Percentiles rank a stretch among this genome's conserved stretches.
These are phyloP conservation scores for Drosophila sp. DNA, from an alignment of 1,140 invertebrate genomes.

Conservation along the genomic window DNA sequence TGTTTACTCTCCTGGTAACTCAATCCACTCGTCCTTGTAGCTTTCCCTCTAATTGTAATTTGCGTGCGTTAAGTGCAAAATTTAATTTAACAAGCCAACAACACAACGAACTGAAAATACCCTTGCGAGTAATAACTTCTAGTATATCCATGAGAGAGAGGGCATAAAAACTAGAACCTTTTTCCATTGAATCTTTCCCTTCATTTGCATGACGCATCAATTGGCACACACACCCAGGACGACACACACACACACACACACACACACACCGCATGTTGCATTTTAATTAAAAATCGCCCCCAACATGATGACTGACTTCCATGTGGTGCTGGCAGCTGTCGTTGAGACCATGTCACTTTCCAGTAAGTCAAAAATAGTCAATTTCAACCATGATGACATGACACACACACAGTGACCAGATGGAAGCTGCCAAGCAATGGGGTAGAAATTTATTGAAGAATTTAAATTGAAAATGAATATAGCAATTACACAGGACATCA, in stretches of 20 bases:
- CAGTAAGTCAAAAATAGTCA: slow-evolving; percentile 56
- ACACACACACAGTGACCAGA: not conserved
- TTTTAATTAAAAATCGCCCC: slow-evolving; percentile 75
- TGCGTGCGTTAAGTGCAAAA: slow-evolving; percentile 74
- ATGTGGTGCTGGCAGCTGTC: slow-evolving; percentile 27
- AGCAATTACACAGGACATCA: not conserved
- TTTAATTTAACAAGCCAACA: slow-evolving; percentile 66
- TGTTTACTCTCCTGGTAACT: slow-evolving; percentile 51
- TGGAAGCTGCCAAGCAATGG: not conserved
- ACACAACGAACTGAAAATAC: not conserved
- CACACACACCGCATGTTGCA: slow-evolving; percentile 56
- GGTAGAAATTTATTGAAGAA: slow-evolving; percentile 1
- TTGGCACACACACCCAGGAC: not conserved
- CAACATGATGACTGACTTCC: not conserved
- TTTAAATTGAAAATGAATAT: not conserved
- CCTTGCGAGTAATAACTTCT: not conserved
- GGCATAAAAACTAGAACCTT: slow-evolving; percentile 33
- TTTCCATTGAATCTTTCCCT: not conserved
- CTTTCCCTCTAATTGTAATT: slow-evolving; percentile 59
- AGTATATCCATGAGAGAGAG: no score
- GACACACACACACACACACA: slow-evolving; percentile 21
- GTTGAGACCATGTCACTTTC: slow-evolving; percentile 34
- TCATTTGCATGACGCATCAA: slow-evolving; percentile 60
- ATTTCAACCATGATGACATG: slow-evolving; percentile 40
- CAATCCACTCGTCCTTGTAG: slow-evolving; percentile 46